Base-by-base conservation (phyloP, 2,113 vertebrate genomes). In the Oncorhynchus clarkii region DNA sequence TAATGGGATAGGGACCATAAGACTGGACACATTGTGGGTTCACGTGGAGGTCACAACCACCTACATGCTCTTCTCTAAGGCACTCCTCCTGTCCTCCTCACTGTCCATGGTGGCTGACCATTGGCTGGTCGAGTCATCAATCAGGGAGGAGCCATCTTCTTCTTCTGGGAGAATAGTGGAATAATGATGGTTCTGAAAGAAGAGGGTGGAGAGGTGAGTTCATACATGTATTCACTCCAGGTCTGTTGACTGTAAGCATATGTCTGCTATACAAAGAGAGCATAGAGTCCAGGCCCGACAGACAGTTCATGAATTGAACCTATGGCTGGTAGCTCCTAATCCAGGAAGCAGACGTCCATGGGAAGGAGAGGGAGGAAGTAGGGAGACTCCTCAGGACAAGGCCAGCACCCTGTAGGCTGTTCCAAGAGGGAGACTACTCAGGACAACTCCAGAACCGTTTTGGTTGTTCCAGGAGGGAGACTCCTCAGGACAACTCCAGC, bases 51-150 rank as follows among this genome's bases (percentile, higher is more conserved):
- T 45, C 5, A 26, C 65, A 5, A 29, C 26, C 26, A 92, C 96
- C 90, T 90, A 96, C 96, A 95, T 93, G 93, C 95, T 97, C 90
- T 95, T 96, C 87, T 95, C 95, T 81, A 96, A 92, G 80, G 95
- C 94, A 45, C 29, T 65, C 78, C 75, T 93, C 84, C 89, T 91
- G 76, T 92, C 93, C 60, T 95, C 94, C 29, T 95, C 93, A 39
- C 86, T 94, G 87, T 95, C 90, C 13, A 89, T 84, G 2, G 81
- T 79, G 49, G 82, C 77, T 14, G 87, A 90, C 65, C 84, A 88
- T 79, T 89, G 91, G 65, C 85, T 90, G 29, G 78, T 81, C 48
- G 90, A 86, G 77, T 94, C 92, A 4, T 93, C 91, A 16, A 79
- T 88, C 73, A 79, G 71, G 18, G 69, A 51, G 26, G 84, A 85